A percentile compares a stretch with the other conserved stretches of the same genome.
These are phyloP conservation scores for Pyralis farinalis DNA, from an alignment of 2,888 invertebrate genomes.

Conservation along the genomic window DNA sequence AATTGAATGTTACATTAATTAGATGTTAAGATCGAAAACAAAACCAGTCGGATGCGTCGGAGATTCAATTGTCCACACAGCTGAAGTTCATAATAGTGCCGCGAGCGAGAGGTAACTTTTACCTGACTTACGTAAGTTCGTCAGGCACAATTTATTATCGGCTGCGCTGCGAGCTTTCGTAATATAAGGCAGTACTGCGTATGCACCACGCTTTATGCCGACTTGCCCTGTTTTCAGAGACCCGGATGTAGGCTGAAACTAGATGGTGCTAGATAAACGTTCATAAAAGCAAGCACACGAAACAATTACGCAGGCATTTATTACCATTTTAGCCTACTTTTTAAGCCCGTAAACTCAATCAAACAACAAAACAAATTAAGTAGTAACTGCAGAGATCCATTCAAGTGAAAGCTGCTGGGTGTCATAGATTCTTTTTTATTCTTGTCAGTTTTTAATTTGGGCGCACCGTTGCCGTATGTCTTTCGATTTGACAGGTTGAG, in stretches of 20 bases:
- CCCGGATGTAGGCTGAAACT: constrained; percentile 31
- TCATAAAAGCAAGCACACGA: too few species aligned
- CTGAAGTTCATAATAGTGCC: constrained; percentile 66
- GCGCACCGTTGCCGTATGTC: constrained; percentile 23
- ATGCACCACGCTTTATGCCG: constrained; percentile 43
- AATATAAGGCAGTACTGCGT: constrained; percentile 59
- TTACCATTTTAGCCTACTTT: too few species aligned
- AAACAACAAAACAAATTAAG: too few species aligned
- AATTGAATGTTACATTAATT: constrained; percentile 4
- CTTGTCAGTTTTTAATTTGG: constrained; percentile 24
- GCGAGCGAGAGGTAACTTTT: constrained; percentile 70
- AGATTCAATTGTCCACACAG: constrained; percentile 27
- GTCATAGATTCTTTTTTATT: constrained; percentile 18
- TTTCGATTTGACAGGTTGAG: constrained; percentile 21
- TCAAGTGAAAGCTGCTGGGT: constrained; percentile 37
- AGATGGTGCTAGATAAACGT: neutral
- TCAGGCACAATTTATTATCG: constrained; percentile 74
- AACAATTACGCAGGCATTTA: too few species aligned
- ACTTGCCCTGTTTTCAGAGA: constrained; percentile 39
- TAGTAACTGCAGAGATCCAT: constrained; percentile 12
- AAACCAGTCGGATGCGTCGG: constrained; percentile 4
- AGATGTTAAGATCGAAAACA: constrained; percentile 10
- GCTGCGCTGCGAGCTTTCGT: constrained; percentile 71
- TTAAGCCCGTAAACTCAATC: too few species aligned
- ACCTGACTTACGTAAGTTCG: constrained; percentile 67